Evolutionary conservation across 2,888 invertebrate genomes (phyloP).

Genomic region (Ophion obscuratus): DNA sequence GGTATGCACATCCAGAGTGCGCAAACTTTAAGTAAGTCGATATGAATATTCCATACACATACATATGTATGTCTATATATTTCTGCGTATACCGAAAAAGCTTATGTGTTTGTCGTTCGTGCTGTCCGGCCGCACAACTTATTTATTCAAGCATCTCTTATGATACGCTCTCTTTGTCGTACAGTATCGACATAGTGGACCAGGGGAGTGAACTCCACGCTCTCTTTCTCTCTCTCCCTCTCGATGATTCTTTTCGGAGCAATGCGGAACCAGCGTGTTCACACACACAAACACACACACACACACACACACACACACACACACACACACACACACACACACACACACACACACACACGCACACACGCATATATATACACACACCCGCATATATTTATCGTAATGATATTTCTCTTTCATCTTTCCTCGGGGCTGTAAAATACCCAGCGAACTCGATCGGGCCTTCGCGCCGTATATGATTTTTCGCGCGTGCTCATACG

Average conservation of each 20-base stretch:
- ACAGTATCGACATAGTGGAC: slow-evolving; percentile 5
- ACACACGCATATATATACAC: not conserved
- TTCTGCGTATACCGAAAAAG: not conserved
- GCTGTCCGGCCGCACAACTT: slow-evolving; percentile 62
- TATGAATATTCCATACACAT: not conserved
- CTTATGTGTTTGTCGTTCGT: slow-evolving; percentile 54
- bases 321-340: not conserved
- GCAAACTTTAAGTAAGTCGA: slow-evolving; percentile 58
- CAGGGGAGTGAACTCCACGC: not conserved
- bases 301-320: slow-evolving; percentile 1
- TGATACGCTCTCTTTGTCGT: slow-evolving; percentile 7
- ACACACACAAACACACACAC: not conserved
- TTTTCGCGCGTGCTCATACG: slow-evolving; percentile 11
- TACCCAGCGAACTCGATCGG: slow-evolving; percentile 27
- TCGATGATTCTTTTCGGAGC: not conserved
- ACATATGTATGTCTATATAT: not conserved
- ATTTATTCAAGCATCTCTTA: slow-evolving; percentile 63
- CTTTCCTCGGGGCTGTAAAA: slow-evolving; percentile 24
- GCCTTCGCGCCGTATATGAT: slow-evolving; percentile 28
- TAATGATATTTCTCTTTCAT: slow-evolving; percentile 24
- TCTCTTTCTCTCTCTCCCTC: not conserved
- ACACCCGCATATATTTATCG: not conserved
- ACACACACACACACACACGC: not conserved
- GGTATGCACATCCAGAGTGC: slow-evolving; percentile 47
- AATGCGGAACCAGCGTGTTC: not conserved